These are phyloP conservation scores for Natator depressus DNA, from an alignment of 2,113 vertebrate species.

Conservation along the genomic window DNA sequence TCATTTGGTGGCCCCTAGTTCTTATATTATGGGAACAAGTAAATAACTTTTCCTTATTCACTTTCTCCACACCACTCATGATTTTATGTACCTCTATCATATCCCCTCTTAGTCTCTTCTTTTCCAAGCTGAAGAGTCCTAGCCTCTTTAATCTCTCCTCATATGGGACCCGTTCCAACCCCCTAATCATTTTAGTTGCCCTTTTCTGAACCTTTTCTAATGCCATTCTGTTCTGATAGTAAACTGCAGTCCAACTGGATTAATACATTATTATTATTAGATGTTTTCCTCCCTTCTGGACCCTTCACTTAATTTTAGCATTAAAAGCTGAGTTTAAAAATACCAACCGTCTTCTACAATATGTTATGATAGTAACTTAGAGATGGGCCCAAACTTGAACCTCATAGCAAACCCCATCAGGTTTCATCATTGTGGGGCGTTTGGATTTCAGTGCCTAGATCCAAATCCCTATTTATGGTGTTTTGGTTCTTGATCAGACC, in stretches of 20 bases:
- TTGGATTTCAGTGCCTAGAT: background rate
- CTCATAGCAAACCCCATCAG: background rate
- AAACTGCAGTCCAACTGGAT: background rate
- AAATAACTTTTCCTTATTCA: no score
- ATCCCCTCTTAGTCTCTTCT: no score
- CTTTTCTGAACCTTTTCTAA: no score
- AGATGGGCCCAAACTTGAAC: background rate
- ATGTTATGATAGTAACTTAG: background rate
- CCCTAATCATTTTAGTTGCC: no score
- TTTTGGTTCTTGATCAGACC: background rate
- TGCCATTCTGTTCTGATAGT: background rate
- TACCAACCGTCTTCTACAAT: background rate
- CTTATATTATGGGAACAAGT: no score
- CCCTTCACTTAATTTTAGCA: background rate
- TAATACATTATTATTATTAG: no score
- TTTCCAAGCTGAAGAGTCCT: no score
- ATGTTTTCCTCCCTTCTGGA: background rate
- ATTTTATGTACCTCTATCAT: no score
- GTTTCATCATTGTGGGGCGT: background rate
- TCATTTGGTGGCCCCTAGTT: no score
- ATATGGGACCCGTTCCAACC: no score
- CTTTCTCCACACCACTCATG: no score
- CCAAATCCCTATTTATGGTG: background rate
- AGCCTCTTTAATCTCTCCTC: no score
- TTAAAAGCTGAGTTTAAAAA: background rate